These are phyloP conservation scores for Todus mexicanus DNA, from an alignment of 2,797 vertebrate species.

Conservation along the genomic window DNA sequence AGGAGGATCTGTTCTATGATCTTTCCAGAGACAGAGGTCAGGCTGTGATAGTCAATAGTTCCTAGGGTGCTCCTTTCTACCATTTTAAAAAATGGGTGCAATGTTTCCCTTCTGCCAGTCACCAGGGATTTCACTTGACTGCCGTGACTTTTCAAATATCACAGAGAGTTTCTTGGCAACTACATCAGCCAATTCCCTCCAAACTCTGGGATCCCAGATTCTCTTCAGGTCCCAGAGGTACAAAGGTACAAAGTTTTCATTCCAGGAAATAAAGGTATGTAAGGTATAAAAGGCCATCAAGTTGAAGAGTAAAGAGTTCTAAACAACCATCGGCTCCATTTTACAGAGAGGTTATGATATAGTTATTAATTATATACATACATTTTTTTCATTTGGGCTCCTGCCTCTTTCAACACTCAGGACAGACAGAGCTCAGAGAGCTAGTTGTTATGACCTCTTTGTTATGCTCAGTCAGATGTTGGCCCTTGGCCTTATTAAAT, in stretches of 20 bases:
- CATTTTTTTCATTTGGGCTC: not conserved
- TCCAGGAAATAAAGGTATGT: not conserved
- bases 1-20: too few relatives aligned
- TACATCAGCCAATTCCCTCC: too few relatives aligned
- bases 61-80: too few relatives aligned
- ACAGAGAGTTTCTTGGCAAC: too few relatives aligned
- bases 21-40: too few relatives aligned
- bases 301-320: not conserved
- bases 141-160: too few relatives aligned
- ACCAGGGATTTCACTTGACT: too few relatives aligned
- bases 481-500: not conserved
- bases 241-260: not conserved
- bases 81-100: too few relatives aligned
- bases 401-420: not conserved
- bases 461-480: not conserved
- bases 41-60: too few relatives aligned
- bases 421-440: not conserved
- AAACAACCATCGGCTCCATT: not conserved
- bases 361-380: not conserved
- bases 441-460: not conserved
- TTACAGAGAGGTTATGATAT: not conserved
- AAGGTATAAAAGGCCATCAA: not conserved
- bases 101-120: too few relatives aligned
- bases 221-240: too few relatives aligned
- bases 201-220: too few relatives aligned